These are phyloP conservation scores for Drosophila varians DNA, from an alignment of 1,140 invertebrate genomes.

Conservation along the genomic window DNA sequence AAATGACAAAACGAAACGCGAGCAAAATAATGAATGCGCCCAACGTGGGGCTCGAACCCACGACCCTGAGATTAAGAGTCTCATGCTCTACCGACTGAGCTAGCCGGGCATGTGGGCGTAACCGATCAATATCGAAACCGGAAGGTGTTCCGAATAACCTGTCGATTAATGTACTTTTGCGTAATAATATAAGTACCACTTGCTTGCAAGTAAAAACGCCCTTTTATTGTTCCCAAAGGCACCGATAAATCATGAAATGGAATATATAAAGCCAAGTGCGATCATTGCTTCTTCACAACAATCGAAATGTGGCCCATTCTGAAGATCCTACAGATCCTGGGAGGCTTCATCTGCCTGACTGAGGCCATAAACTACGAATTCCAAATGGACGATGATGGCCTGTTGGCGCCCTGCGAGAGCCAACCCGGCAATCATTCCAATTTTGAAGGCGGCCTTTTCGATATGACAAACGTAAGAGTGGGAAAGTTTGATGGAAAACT, in stretches of 20 bases:
- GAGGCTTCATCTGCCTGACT: not conserved
- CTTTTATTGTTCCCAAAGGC: not conserved
- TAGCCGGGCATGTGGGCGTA: constrained; percentile 87
- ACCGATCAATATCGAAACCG: not conserved
- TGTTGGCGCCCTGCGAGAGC: not conserved
- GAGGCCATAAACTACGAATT: constrained; percentile 7
- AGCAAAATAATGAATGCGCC: constrained; percentile 84
- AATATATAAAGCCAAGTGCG: not conserved
- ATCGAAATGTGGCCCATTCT: constrained; percentile 1
- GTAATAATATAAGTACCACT: not conserved
- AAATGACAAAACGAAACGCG: not conserved
- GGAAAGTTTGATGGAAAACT: not conserved
- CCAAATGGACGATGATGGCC: not conserved
- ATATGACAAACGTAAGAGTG: not conserved
- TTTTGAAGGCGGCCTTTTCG: not conserved
- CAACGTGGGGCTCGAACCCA: constrained; percentile 96
- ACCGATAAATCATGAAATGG: not conserved
- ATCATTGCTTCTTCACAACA: not conserved
- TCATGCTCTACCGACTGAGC: constrained; percentile 96
- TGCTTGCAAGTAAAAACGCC: not conserved
- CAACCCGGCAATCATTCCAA: not conserved
- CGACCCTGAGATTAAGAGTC: constrained; percentile 96
- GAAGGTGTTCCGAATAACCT: not conserved
- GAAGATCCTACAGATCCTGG: not conserved
- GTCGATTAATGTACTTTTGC: not conserved